A percentile compares a stretch with the other conserved stretches of the same genome.
Evolutionary conservation across 2,888 invertebrate species (phyloP).

Genomic region (Chrysolina oricalcia): DNA sequence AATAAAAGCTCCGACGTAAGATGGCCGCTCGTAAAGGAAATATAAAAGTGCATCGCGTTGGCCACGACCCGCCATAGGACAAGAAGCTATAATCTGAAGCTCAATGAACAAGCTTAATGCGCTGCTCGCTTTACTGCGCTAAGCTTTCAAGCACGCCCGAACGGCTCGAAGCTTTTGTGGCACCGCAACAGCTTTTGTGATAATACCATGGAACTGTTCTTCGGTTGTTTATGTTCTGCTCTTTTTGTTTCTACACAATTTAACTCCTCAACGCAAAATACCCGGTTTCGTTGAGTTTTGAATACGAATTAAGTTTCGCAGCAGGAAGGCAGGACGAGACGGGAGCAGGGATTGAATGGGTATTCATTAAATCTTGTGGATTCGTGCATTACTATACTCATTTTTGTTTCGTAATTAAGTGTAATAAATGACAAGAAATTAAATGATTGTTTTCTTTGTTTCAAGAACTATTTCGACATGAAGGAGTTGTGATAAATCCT

Average conservation of each 20-base stretch:
- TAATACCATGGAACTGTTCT: constrained; percentile 67
- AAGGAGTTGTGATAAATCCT: too few species aligned
- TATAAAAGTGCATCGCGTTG: constrained; percentile 67
- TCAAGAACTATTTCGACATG: too few species aligned
- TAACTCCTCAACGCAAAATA: constrained; percentile 54
- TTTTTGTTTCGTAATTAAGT: too few species aligned
- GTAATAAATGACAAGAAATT: too few species aligned
- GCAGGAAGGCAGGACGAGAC: background rate
- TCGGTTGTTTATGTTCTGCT: constrained; percentile 65
- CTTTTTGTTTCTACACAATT: constrained; percentile 59
- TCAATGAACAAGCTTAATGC: constrained; percentile 69
- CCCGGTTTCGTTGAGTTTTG: constrained; percentile 43
- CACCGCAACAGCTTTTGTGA: constrained; percentile 67
- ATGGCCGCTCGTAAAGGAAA: constrained; percentile 69
- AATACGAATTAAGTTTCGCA: constrained; percentile 16
- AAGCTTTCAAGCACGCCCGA: constrained; percentile 67
- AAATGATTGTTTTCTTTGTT: too few species aligned
- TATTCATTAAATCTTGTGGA: background rate
- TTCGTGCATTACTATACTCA: background rate
- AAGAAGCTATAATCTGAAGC: constrained; percentile 68
- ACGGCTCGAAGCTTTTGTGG: constrained; percentile 63
- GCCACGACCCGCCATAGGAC: constrained; percentile 66
- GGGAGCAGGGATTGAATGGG: background rate
- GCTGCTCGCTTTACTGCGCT: constrained; percentile 67
- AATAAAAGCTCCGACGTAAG: constrained; percentile 63